Evolutionary conservation across 2,888 invertebrate species (phyloP).

Genomic region (Sinelater perroti): DNA sequence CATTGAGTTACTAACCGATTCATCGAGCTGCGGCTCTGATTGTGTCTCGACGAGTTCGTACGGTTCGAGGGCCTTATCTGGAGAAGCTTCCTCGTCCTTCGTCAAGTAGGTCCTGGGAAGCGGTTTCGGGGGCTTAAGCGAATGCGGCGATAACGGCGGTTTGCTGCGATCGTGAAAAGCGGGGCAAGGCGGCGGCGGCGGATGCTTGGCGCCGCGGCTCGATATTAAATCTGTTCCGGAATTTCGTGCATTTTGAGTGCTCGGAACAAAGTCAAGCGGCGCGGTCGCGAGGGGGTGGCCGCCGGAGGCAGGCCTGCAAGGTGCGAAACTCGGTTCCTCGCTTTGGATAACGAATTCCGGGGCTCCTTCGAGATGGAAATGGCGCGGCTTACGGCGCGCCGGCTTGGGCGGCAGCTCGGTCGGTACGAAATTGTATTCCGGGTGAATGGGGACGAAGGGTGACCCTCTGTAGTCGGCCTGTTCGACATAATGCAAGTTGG

Average conservation of each 20-base stretch:
- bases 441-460: conserved; percentile 14
- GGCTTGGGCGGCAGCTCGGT: conserved; percentile 15
- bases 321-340: conserved; percentile 19
- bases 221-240: conserved; percentile 46
- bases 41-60: conserved; percentile 23
- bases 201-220: conserved; percentile 41
- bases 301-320: background rate
- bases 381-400: conserved; percentile 8
- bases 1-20: background rate
- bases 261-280: conserved; percentile 13
- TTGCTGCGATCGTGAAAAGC: conserved; percentile 36
- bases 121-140: conserved; percentile 38
- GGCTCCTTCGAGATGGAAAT: conserved; percentile 14
- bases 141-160: conserved; percentile 21
- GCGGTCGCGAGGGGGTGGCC: background rate
- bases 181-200: conserved; percentile 36
- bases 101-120: conserved; percentile 29
- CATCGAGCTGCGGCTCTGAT: conserved; percentile 27
- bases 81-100: conserved; percentile 1
- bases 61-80: conserved; percentile 1
- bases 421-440: conserved; percentile 1
- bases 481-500: conserved; percentile 35
- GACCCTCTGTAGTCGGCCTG: conserved; percentile 1
- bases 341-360: conserved; percentile 7
- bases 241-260: conserved; percentile 35